Base-by-base conservation (phyloP, 1,140 invertebrate species). In the Drosophila insularis region DNA sequence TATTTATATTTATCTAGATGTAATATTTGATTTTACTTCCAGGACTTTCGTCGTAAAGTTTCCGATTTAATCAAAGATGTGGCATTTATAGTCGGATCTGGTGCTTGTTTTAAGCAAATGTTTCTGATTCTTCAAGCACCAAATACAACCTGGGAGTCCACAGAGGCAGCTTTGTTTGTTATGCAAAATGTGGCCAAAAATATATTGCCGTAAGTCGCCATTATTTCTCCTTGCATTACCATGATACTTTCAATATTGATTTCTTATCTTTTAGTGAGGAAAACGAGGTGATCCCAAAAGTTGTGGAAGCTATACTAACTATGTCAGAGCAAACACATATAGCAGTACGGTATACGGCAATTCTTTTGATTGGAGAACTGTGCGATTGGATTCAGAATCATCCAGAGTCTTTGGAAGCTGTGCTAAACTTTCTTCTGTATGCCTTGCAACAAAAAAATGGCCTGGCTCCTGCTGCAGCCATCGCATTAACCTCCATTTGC, bases 151-250 rank as follows among this genome's bases (percentile, higher is more conserved):
- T 99, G 98, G 98, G 97, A 99, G 80, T 94, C 95, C 17, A 97
- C 96, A 3, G 98, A 99, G 93, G 96, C 98, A n/a, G 96, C 97
- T 0, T 93, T 99, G 0, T 99, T 98, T 92, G 95, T 99, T 6
- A 99, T 99, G 97, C 96, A 97, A 90, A 95, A 98, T 65, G 97
- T 99, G 1, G 98, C 98, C 2, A 98, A 98, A 93, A 98, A 98
- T 92, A 96, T 99, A 90, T 91, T 98, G 80, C 97, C 98, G 98
- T 99, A 93, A 96, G 97, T 96, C 64, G 27, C 27, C 27, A 6
- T 27, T 5, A 27, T 5, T 27, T 27, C 27, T 6, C 5, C 5
- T 27, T 1, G 0, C 1, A 3, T 0, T 27, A 27, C 5, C 27
- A 27, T 27, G 2, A 27, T 0, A 6, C 27, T 10, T n/a, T 21